Evolutionary conservation across 2,888 invertebrate species (phyloP).

Genomic region (Tiliacea aurago): DNA sequence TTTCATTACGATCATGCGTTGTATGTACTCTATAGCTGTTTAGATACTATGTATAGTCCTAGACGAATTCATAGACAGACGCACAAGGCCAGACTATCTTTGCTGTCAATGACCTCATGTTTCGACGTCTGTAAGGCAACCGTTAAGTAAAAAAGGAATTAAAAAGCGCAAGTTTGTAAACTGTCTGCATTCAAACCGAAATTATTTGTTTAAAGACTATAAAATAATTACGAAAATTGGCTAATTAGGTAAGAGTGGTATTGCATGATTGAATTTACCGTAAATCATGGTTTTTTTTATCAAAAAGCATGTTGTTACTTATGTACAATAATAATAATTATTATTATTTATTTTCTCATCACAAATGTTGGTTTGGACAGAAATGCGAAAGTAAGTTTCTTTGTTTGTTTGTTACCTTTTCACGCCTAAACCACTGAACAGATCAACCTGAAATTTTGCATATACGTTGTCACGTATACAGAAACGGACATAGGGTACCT

Average conservation of each 20-base stretch:
- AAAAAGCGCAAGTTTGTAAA: constrained; percentile 64
- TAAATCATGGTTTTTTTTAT: too few species aligned
- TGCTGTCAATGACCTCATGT: constrained; percentile 79
- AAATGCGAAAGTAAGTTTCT: too few species aligned
- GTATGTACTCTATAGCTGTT: constrained; percentile 5
- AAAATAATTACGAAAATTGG: constrained; percentile 31
- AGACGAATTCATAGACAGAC: constrained; percentile 76
- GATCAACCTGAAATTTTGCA: too few species aligned
- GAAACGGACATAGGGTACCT: too few species aligned
- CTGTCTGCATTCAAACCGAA: constrained; percentile 59
- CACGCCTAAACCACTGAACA: too few species aligned
- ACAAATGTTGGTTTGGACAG: too few species aligned
- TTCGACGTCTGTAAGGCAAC: constrained; percentile 75
- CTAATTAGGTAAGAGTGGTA: constrained; percentile 30
- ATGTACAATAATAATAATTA: too few species aligned
- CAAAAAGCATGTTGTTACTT: not conserved
- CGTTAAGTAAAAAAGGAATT: constrained; percentile 74
- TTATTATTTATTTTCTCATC: too few species aligned
- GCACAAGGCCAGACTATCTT: constrained; percentile 83
- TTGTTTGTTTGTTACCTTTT: too few species aligned
- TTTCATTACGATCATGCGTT: constrained; percentile 48
- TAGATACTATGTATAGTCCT: constrained; percentile 53
- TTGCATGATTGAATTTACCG: constrained; percentile 4
- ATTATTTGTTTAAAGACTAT: constrained; percentile 38
- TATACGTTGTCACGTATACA: too few species aligned